phyloP scores from a whole-genome alignment of 2,797 vertebrate genomes.

The Ctenopoma kingsleyae region DNA sequence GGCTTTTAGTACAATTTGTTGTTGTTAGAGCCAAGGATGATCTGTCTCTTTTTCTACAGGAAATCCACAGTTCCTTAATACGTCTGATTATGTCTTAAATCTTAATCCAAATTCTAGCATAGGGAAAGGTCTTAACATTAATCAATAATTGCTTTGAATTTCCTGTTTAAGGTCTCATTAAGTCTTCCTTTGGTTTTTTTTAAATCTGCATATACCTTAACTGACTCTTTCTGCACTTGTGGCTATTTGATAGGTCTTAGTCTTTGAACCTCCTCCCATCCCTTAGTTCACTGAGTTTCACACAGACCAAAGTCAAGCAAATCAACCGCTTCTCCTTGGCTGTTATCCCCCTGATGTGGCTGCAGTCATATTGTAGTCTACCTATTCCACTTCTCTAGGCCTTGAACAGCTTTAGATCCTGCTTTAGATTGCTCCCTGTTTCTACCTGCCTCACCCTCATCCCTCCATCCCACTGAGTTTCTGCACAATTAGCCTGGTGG shows the following conservation, averaged over 20 bases:
- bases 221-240: constrained; percentile 4
- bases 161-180: neutral
- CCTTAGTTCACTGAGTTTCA: neutral
- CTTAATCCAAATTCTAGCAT: constrained; percentile 1
- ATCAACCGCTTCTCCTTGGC: constrained; percentile 8
- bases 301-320: constrained; percentile 25
- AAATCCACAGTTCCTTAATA: neutral
- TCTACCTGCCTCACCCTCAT: neutral
- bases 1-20: constrained; percentile 4
- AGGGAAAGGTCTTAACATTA: too few relatives aligned
- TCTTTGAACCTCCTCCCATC: constrained; percentile 11
- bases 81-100: neutral
- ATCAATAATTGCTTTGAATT: too few relatives aligned
- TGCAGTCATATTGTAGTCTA: neutral
- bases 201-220: neutral
- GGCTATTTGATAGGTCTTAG: constrained; percentile 6
- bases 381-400: neutral
- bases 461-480: constrained; percentile 63
- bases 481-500: constrained; percentile 76
- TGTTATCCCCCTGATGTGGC: constrained; percentile 2
- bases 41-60: neutral
- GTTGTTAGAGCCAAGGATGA: constrained; percentile 1
- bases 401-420: constrained; percentile 23
- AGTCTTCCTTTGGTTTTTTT: neutral
- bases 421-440: constrained; percentile 11